A percentile compares a stretch with the other conserved stretches of the same genome.
phyloP scores from a whole-genome alignment of 1,140 invertebrate species.

The Acromyrmex heyeri region DNA sequence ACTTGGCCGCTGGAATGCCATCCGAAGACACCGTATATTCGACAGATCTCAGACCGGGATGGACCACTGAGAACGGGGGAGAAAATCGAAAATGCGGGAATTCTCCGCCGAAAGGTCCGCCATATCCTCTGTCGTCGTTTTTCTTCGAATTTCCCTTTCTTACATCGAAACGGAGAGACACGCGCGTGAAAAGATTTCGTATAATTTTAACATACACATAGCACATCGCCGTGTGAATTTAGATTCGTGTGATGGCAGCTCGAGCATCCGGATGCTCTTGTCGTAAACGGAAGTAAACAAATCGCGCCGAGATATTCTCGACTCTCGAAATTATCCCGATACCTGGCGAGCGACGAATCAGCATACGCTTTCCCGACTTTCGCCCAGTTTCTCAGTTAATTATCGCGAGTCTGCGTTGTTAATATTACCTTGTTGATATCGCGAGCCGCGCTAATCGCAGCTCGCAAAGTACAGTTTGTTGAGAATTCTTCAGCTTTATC shows the following conservation, averaged over 20 bases:
- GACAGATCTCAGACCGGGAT: constrained; percentile 46
- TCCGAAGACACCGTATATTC: constrained; percentile 61
- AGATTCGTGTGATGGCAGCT: constrained; percentile 27
- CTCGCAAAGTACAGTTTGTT: background rate
- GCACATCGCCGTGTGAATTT: background rate
- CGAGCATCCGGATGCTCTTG: constrained; percentile 49
- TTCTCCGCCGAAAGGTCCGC: constrained; percentile 46
- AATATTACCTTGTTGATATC: constrained; percentile 35
- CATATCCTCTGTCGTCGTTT: background rate
- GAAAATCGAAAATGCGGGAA: constrained; percentile 64
- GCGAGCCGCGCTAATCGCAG: constrained; percentile 39
- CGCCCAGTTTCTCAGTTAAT: constrained; percentile 69
- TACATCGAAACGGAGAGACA: background rate
- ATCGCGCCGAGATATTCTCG: constrained; percentile 58
- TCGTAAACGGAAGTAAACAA: constrained; percentile 56
- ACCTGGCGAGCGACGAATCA: constrained; percentile 68
- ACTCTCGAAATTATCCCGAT: constrained; percentile 69
- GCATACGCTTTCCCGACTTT: constrained; percentile 69
- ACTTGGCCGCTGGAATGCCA: constrained; percentile 67
- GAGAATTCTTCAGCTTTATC: background rate
- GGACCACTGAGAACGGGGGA: background rate
- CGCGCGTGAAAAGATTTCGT: background rate
- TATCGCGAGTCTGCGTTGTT: constrained; percentile 64
- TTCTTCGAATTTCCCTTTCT: constrained; percentile 28
- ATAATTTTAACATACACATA: constrained; percentile 29